Evolutionary conservation across 2,113 vertebrate genomes (phyloP).

Genomic region (Brevimyrus niger): DNA sequence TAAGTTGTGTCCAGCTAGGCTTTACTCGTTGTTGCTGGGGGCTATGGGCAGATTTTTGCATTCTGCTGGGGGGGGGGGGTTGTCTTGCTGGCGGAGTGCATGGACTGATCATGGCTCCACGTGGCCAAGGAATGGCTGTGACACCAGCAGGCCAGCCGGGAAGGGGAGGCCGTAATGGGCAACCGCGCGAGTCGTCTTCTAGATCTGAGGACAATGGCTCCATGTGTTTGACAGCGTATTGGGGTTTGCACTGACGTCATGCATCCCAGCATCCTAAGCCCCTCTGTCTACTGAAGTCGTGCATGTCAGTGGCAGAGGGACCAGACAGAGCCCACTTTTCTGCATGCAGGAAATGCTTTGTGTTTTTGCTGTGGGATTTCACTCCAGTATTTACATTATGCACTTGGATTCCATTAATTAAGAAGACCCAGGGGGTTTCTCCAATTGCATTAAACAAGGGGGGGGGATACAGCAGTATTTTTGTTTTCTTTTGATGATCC

Average conservation of each 20-base stretch:
- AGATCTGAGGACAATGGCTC: not conserved
- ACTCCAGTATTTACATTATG: not conserved
- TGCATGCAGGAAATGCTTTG: not conserved
- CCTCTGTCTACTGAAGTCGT: not conserved
- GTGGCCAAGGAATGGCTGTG: not conserved
- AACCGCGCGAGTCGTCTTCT: not conserved
- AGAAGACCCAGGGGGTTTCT: not conserved
- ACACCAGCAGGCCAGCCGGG: not conserved
- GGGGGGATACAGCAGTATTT: not conserved
- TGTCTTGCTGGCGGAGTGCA: not conserved
- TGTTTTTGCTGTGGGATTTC: not conserved
- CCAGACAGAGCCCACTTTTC: not conserved
- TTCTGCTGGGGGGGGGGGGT: not conserved
- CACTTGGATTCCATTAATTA: not conserved
- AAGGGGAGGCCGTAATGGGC: not conserved
- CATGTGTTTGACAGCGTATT: not conserved
- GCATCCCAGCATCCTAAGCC: not conserved
- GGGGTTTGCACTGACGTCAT: not conserved
- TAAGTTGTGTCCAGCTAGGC: not conserved
- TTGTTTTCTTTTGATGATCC: not conserved
- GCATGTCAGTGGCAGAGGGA: not conserved
- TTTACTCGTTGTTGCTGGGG: slow-evolving; percentile 10
- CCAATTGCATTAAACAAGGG: not conserved
- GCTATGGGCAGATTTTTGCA: slow-evolving; percentile 1
- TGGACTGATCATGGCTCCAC: not conserved